Conservation (phyloP, 2,888 invertebrate genomes). For the Drosophila conformis region DNA sequence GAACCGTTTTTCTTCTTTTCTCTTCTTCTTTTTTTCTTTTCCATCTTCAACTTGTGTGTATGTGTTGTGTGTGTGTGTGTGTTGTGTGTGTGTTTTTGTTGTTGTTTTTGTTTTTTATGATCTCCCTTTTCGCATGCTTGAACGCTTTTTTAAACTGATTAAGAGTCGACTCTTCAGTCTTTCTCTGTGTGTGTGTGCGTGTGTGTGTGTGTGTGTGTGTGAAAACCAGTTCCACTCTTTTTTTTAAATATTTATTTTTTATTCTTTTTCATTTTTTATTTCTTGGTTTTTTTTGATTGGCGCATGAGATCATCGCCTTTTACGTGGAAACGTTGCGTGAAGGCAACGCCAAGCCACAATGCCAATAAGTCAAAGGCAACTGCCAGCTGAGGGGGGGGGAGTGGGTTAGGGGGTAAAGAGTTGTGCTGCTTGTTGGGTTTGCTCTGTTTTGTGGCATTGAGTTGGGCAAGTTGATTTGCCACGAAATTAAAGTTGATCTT, state of each 20-base stretch:
- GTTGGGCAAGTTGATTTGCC: slow-evolving; percentile 72
- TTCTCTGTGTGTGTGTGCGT: slow-evolving; percentile 14
- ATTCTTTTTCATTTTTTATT: slow-evolving; percentile 37
- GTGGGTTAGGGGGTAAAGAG: neutral
- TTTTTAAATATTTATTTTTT: slow-evolving; percentile 21
- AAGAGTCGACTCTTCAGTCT: slow-evolving; percentile 77
- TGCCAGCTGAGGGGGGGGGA: neutral
- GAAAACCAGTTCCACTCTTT: slow-evolving; percentile 64
- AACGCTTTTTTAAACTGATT: slow-evolving; percentile 80
- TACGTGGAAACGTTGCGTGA: slow-evolving; percentile 77
- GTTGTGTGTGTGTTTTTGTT: slow-evolving; percentile 17
- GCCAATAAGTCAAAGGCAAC: slow-evolving; percentile 42
- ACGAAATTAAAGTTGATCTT: slow-evolving; percentile 79
- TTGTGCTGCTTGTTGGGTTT: neutral
- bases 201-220: slow-evolving; percentile 50
- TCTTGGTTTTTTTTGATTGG: slow-evolving; percentile 63
- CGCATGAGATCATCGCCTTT: slow-evolving; percentile 80
- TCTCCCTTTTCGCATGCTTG: slow-evolving; percentile 73
- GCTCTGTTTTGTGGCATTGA: neutral
- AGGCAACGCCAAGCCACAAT: slow-evolving; percentile 52
- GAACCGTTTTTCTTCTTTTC: slow-evolving; percentile 52
- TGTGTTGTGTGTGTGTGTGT: neutral
- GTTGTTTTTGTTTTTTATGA: slow-evolving; percentile 59
- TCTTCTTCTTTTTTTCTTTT: slow-evolving; percentile 11
- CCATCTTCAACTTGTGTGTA: slow-evolving; percentile 2